A percentile compares a stretch with the other conserved stretches of the same genome.
phyloP scores from a whole-genome alignment of 1,140 invertebrate genomes.

The Penaeus japonicus region DNA sequence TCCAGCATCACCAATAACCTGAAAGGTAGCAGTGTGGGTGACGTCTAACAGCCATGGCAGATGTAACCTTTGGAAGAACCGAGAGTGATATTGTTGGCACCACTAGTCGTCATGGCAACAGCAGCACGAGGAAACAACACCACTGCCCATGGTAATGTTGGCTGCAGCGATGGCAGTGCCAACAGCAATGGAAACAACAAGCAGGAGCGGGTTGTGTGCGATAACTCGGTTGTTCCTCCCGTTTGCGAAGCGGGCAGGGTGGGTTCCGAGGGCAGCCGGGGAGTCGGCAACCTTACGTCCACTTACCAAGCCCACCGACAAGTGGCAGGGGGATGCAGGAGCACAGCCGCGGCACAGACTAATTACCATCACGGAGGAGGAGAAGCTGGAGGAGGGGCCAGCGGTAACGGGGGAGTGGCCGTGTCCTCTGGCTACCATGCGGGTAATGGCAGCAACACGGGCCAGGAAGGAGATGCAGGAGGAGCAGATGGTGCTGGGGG shows the following conservation, averaged over 20 bases:
- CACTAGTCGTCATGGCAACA: too few relatives aligned
- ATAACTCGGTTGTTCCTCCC: neutral
- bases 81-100: too few relatives aligned
- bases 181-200: too few relatives aligned
- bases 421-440: neutral
- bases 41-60: too few relatives aligned
- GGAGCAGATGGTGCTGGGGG: neutral
- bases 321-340: neutral
- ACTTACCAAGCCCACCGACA: slow-evolving; percentile 14
- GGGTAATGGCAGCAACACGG: neutral
- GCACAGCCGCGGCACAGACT: neutral
- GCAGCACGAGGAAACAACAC: too few relatives aligned
- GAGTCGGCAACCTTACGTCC: neutral
- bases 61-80: too few relatives aligned
- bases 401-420: neutral
- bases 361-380: neutral
- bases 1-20: too few relatives aligned
- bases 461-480: neutral
- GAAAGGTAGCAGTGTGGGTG: too few relatives aligned
- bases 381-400: neutral
- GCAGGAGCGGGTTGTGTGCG: neutral
- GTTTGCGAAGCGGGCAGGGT: neutral
- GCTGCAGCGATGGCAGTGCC: too few relatives aligned
- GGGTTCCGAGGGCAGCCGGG: neutral
- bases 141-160: too few relatives aligned